Base-by-base conservation (phyloP, 2,797 vertebrate species). In the Loriculus beryllinus region DNA sequence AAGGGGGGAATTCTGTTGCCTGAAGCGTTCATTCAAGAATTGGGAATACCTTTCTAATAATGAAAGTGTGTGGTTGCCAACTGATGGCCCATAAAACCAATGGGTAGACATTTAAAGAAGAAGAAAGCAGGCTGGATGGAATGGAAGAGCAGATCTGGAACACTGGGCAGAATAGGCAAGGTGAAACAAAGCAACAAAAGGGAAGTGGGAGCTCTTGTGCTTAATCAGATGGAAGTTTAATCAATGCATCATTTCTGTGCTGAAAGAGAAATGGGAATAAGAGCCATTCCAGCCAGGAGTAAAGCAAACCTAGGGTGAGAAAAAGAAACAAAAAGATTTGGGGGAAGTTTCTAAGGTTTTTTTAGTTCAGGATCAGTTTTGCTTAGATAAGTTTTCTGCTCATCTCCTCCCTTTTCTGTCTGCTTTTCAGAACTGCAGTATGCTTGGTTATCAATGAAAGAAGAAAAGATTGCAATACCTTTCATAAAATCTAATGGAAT, bases 1-100 rank as follows among this genome's bases (percentile, higher is more conserved):
- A 76, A 91, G 65, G 77, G 89, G 90, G 59, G 70, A 94, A 94
- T 94, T 96, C 67, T 23, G 37, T 76, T 54, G 82, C 91, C 93
- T 88, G 62, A 85, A 88, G 85, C 81, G 69, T 47, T 90, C 29
- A 2, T 86, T 83, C 59, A 76, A 43, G 76, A 90, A 20, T 7
- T 86, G 65, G 33, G 80, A 82, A 88, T 89, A 78, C 13, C 69
- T 83, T 91, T 60, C 81, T 88, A 67, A 42, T 45, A 70, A 64
- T 33, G 59, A 71, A 74, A 59, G 59, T 9, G 33, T 86, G 45
- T 48, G 39, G 48, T 39, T 93, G 78, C 90, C 94, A 82, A 43
- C 37, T 43, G 82, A 42, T 2, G 5, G 49, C 43, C 54, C 5
- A 0, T 65, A 67, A 83, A 92, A 48, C 9, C 29, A 12, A 69